Conservation (phyloP, 1,140 invertebrate species). For the Stegodyphus dumicola region DNA sequence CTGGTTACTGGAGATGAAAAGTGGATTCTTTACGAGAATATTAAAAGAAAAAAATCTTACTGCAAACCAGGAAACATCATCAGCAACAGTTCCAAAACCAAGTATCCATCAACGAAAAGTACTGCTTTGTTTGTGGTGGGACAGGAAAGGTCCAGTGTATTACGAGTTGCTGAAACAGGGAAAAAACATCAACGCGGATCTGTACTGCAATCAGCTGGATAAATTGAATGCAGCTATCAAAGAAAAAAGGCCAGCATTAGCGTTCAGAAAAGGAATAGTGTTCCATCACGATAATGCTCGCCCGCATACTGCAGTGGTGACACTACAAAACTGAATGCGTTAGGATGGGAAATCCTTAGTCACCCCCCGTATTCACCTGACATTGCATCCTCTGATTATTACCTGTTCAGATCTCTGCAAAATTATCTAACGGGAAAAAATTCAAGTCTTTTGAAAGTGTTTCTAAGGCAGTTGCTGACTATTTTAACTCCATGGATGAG, state of each 20-base stretch:
- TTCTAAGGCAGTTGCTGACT: constrained; percentile 3
- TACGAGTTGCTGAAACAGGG: no score
- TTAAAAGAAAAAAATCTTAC: no score
- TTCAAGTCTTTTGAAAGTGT: constrained; percentile 12
- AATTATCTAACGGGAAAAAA: constrained; percentile 24
- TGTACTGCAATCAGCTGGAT: constrained; percentile 28
- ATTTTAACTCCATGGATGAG: constrained; percentile 3
- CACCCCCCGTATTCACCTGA: constrained; percentile 67
- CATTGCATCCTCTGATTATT: constrained; percentile 66
- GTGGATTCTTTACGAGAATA: no score
- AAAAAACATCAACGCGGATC: not conserved
- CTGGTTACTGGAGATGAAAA: no score
- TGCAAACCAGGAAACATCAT: no score
- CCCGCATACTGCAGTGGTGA: no score
- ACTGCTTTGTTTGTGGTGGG: no score
- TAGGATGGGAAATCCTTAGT: not conserved
- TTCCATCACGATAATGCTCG: not conserved
- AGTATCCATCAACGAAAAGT: no score
- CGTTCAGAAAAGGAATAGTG: constrained; percentile 25
- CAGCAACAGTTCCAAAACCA: no score
- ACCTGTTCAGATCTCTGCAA: constrained; percentile 30
- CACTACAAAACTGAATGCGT: no score
- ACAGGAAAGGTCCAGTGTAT: no score
- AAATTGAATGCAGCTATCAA: constrained; percentile 40
- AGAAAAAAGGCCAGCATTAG: constrained; percentile 32